Evolutionary conservation across 2,888 invertebrate genomes (phyloP).

Genomic region (Salticus scenicus): DNA sequence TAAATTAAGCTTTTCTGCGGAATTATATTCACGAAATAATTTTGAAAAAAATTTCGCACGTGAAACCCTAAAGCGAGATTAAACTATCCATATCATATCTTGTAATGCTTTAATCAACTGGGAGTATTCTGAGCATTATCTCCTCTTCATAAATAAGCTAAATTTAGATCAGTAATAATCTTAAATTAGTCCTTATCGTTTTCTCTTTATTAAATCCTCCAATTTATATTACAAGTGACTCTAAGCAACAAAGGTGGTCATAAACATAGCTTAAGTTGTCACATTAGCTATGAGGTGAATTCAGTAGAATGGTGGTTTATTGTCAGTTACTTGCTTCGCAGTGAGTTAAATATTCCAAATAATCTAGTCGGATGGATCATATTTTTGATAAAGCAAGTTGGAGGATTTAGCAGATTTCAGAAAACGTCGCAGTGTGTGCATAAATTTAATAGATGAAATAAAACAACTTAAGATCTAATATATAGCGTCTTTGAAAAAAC

Average conservation of each 20-base stretch:
- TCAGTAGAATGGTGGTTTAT: background rate
- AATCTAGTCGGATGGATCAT: background rate
- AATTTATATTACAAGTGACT: background rate
- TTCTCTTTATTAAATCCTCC: background rate
- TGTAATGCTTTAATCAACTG: no score
- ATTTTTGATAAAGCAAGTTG: background rate
- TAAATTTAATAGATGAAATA: no score
- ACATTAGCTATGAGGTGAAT: background rate
- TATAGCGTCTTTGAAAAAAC: no score
- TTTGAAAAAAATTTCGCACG: no score
- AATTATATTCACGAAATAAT: no score
- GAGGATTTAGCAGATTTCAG: no score
- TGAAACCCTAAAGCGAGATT: no score
- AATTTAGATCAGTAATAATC: background rate
- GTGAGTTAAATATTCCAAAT: background rate
- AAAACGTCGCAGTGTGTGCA: no score
- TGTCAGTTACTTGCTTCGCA: background rate
- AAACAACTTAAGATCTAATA: no score
- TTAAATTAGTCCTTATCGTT: background rate
- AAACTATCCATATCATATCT: no score
- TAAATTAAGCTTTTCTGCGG: no score
- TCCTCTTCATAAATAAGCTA: background rate
- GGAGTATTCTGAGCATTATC: background rate
- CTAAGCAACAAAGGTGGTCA: background rate
- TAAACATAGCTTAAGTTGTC: constrained; percentile 6